These are phyloP conservation scores for Tricholaema leucomelas DNA, from an alignment of 2,113 vertebrate species.

Conservation along the genomic window DNA sequence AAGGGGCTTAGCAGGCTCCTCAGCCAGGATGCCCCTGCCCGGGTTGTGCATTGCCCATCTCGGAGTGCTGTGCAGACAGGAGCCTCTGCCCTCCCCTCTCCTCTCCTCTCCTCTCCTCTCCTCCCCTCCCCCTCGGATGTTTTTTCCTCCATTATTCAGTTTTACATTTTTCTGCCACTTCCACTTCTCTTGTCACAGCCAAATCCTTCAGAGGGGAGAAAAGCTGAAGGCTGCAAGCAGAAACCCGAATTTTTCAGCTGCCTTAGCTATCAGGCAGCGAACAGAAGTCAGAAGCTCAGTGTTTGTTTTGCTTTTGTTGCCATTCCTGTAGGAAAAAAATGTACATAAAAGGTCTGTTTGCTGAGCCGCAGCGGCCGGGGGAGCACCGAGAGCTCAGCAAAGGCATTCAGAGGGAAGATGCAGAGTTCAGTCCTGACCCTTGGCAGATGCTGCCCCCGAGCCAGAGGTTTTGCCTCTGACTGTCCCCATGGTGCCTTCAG, in stretches of 20 bases:
- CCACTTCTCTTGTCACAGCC: not conserved
- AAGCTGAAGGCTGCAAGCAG: conserved; percentile 13
- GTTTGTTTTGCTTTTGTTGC: conserved; percentile 45
- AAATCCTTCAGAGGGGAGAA: conserved; percentile 11
- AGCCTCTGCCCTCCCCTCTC: not conserved
- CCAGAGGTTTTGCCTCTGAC: not conserved
- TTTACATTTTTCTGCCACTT: conserved; percentile 32
- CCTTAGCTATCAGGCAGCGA: conserved; percentile 32
- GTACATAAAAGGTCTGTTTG: conserved; percentile 38
- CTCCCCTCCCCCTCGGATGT: not conserved
- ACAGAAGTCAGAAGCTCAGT: conserved; percentile 5
- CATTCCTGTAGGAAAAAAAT: conserved; percentile 19
- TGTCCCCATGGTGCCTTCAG: not conserved
- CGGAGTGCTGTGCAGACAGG: not conserved
- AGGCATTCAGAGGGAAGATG: not conserved
- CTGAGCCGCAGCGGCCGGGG: not conserved
- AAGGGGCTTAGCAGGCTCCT: not conserved
- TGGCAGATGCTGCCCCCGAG: not conserved
- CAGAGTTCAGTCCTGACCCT: not conserved
- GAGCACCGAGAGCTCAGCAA: not conserved
- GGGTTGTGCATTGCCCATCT: not conserved
- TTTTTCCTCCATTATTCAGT: not conserved
- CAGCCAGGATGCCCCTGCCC: not conserved
- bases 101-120: too few relatives aligned
- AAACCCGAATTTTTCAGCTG: conserved; percentile 22